Base-by-base conservation (phyloP, 2,113 vertebrate genomes). In the Telmatochromis brachygnathus region DNA sequence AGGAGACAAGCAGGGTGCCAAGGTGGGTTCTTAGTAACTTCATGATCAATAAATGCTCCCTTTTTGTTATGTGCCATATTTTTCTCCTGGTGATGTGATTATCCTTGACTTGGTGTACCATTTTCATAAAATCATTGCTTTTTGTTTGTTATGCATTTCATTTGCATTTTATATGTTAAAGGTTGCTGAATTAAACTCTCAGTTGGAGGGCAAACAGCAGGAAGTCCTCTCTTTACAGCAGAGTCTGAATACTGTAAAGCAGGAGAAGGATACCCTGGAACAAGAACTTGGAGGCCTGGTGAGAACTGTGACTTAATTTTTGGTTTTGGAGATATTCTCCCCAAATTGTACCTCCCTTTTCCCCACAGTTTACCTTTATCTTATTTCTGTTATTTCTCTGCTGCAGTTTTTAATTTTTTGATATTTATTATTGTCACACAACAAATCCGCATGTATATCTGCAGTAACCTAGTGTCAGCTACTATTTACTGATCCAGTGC, bases 271-370 rank as follows among this genome's bases (percentile, higher is more conserved):
- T 85, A 88, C 94, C 93, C 93, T 98, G 95, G 97, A 98, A 91
- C 95, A 97, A 89, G 97, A 99, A 73, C 97, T 98, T 84, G 95
- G 93, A 91, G 85, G 84, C 88, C 89, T 98, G 98, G 99, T 99
- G 95, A 97, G 98, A 96, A 88, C 75, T 42, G 9, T 10, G 6
- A 17, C 11, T 19, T 42, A 12, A 33, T 51, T 75, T 26, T 33
- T 85, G 6, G n/a, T 45, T 60, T 35, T 70, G 11, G 6, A 21
- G 47, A 4, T 51, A 81, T 42, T 81, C 35, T 35, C 19, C 49
- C 49, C 13, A 28, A 73, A 45, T 73, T 73, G 21, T 14, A 73
- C 37, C 21, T 45, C 37, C n/a, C 9, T 10, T 45, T 45, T 70
- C 9, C 9, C 12, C 33, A 14, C 12, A 26, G 21, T 45, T 73